Evolutionary conservation across 2,797 vertebrate genomes (phyloP).

Genomic region (Peromyscus melanophrys): DNA sequence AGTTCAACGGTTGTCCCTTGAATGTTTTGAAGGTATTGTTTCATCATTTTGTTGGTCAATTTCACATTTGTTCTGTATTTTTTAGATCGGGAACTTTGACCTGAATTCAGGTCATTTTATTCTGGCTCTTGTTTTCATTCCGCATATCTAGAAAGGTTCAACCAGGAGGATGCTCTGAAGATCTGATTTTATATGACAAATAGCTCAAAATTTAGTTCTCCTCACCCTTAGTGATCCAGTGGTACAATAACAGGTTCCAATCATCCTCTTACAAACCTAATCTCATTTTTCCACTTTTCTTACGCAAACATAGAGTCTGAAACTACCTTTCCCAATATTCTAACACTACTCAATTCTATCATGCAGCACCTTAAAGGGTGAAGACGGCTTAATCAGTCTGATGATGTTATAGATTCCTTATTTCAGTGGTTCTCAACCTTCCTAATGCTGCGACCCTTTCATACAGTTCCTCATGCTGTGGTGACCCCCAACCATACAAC

Average conservation of each 20-base stretch:
- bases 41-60: conserved; percentile 71
- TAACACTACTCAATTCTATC: background rate
- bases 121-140: background rate
- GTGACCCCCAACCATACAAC: background rate
- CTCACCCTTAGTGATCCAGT: background rate
- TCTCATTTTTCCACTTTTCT: background rate
- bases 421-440: background rate
- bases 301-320: background rate
- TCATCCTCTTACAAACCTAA: background rate
- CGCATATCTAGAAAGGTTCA: background rate
- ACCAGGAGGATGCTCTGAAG: background rate
- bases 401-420: background rate
- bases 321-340: background rate
- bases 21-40: conserved; percentile 68
- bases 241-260: background rate
- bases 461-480: background rate
- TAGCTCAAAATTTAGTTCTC: background rate
- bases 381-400: background rate
- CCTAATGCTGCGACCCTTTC: background rate
- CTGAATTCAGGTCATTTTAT: background rate
- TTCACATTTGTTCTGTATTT: conserved; percentile 57
- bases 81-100: conserved; percentile 33
- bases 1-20: conserved; percentile 76
- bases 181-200: conserved; percentile 25
- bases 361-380: background rate